Conservation (phyloP, 2,797 vertebrate genomes). For the Lithobates sylvaticus region DNA sequence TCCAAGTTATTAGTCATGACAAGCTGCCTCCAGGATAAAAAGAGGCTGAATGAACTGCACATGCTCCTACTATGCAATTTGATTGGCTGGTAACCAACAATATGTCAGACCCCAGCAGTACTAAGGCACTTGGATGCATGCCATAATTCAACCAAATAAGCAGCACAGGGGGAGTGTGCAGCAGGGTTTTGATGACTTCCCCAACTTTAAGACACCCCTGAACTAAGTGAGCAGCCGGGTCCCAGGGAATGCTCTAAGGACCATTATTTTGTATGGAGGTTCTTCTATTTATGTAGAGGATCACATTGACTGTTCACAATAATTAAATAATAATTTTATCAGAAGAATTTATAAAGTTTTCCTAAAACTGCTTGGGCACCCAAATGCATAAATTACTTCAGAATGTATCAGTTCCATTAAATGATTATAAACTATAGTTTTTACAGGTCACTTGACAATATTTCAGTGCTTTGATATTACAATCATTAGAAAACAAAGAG, state of each 20-base stretch:
- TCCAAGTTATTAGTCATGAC: background rate
- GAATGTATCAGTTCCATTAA: slow-evolving; percentile 8
- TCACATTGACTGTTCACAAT: background rate
- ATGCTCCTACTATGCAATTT: background rate
- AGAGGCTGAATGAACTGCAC: background rate
- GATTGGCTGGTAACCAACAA: too few relatives aligned
- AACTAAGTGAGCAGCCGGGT: background rate
- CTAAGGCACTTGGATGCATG: too few relatives aligned
- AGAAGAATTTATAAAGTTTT: background rate
- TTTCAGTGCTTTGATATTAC: slow-evolving; percentile 76
- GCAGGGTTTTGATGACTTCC: background rate
- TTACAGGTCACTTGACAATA: background rate
- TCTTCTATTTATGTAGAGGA: background rate
- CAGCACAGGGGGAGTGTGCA: background rate
- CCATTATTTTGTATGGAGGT: background rate
- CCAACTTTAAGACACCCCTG: too few relatives aligned
- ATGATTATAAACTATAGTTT: slow-evolving; percentile 18
- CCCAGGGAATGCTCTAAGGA: background rate
- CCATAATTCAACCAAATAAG: too few relatives aligned
- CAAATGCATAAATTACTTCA: slow-evolving; percentile 7
- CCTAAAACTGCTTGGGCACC: background rate
- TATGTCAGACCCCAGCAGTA: too few relatives aligned
- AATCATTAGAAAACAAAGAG: slow-evolving; percentile 69
- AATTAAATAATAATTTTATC: background rate
- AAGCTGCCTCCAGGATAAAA: background rate